Base-by-base conservation (phyloP, 2,888 invertebrate species). In the Gryllus longicercus region DNA sequence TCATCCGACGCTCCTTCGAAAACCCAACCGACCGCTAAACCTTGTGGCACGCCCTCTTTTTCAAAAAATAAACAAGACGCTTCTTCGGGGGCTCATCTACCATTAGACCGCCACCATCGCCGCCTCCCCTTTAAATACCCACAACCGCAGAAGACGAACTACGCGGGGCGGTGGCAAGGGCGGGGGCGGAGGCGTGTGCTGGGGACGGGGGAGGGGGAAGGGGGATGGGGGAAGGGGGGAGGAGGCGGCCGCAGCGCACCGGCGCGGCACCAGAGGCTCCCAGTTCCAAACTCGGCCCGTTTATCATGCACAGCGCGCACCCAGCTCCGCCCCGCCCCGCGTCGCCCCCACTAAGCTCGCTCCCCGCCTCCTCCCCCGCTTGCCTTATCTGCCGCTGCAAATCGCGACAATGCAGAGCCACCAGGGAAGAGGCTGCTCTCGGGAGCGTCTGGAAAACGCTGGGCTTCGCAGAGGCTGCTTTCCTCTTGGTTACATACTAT, bases 261-360 rank as follows among this genome's bases (percentile, higher is more conserved):
- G 63, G 63, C 63, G 63, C n/a, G 5, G 63, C 63, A 14, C 16
- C 63, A 63, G 63, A 63, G 63, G n/a, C 63, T 63, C 63, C 63
- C 16, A 63, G 16, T 63, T 63, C 16, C 63, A 63, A 63, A 63
- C 63, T 63, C 63, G 14, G 63, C 63, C n/a, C 63, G 16, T 63
- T 63, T 63, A 63, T 63, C 63, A 63, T 63, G 63, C 63, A 63
- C 63, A 63, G n/a, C 63, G n/a, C 63, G 63, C 16, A 63, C 63
- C 63, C 16, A 18, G 63, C 63, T 10, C 63, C 63, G 11, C 63
- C 63, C 63, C n/a, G n/a, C 63, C 63, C 14, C 14, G 16, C 63
- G 2, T 4, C 18, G 12, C 63, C 14, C 14, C 63, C 12, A 63
- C 51, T 11, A 51, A 51, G 51, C 51, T 14, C 16, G 16, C 11